Evolutionary conservation across 1,140 invertebrate species (phyloP).

Genomic region (Zaprionus ghesquierei): DNA sequence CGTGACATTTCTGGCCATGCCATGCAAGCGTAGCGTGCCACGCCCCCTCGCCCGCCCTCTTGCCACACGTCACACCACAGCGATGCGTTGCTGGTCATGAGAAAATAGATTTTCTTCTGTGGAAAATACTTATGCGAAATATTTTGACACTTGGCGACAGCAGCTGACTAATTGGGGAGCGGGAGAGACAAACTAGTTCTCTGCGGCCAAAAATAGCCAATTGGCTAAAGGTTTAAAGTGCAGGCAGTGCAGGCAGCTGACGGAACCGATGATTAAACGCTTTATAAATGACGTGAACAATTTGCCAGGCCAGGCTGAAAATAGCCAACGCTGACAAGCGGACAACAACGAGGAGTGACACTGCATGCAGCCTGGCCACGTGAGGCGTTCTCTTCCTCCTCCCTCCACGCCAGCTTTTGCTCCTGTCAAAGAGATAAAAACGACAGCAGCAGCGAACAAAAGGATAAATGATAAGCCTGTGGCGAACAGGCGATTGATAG

Average conservation of each 20-base stretch:
- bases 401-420: not conserved
- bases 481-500: constrained; percentile 8
- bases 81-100: constrained; percentile 38
- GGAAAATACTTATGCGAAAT: constrained; percentile 61
- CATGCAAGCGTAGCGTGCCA: constrained; percentile 26
- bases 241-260: constrained; percentile 55
- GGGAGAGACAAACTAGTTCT: constrained; percentile 7
- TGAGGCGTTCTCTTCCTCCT: not conserved
- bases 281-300: constrained; percentile 66
- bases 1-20: constrained; percentile 73
- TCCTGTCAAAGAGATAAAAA: not conserved
- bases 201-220: constrained; percentile 17
- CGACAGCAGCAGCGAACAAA: not conserved
- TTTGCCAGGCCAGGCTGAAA: constrained; percentile 42
- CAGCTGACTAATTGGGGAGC: constrained; percentile 68
- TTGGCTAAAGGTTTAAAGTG: constrained; percentile 53
- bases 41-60: not conserved
- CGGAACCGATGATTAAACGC: constrained; percentile 72
- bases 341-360: not conserved
- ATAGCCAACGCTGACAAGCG: constrained; percentile 34
- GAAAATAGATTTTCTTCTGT: constrained; percentile 49
- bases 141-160: constrained; percentile 77
- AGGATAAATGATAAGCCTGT: constrained; percentile 51
- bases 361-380: not conserved
- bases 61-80: not conserved